Evolutionary conservation across 2,113 vertebrate species (phyloP), one percentile per base, ranked within the genome.

Genomic region (Brienomyrus longianalis): DNA sequence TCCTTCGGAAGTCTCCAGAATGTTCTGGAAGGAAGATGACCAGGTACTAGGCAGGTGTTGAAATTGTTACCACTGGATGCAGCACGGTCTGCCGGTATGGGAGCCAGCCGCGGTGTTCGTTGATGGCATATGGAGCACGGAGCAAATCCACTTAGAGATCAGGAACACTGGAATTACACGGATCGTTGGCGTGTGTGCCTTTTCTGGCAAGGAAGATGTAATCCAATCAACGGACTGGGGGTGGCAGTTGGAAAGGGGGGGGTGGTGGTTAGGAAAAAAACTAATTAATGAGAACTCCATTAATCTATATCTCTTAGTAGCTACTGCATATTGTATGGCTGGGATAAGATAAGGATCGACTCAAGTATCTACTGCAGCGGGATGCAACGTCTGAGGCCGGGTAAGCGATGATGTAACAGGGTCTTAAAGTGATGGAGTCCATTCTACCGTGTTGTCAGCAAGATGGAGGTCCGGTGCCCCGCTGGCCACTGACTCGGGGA

Each of bases 81-180:
- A 50, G 83, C 45, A 23, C 3, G 19, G 45, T 45, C 21, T 45
- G 83, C 43, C 45, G 11, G 19, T 13, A 8, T 8, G 43, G 19
- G 45, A 70, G 62, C 62, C 62, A 13, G n/a, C 62, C 10, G 3
- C 27, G n/a, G 62, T 70, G 43, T 45, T 84, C 83, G 7, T 31
- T n/a, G 85, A 19, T 15, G 90, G 93, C 94, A 94, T 94, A 93
- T 93, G 94, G 94, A 90, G 89, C 74, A 90, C 90, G 15, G 13
- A 88, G 27, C 93, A 92, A 92, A 95, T 95, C 94, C 91, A 93
- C 94, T 96, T 94, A 94, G 89, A 80, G 92, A 91, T 92, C 88
- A 91, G 59, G 90, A 92, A 91, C 88, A 74, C 31, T 85, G 89
- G 70, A 91, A 88, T 91, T 90, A 91, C 86, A 70, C 17, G 87